phyloP scores from a whole-genome alignment of 2,888 invertebrate species.

The Smittia sp. region DNA sequence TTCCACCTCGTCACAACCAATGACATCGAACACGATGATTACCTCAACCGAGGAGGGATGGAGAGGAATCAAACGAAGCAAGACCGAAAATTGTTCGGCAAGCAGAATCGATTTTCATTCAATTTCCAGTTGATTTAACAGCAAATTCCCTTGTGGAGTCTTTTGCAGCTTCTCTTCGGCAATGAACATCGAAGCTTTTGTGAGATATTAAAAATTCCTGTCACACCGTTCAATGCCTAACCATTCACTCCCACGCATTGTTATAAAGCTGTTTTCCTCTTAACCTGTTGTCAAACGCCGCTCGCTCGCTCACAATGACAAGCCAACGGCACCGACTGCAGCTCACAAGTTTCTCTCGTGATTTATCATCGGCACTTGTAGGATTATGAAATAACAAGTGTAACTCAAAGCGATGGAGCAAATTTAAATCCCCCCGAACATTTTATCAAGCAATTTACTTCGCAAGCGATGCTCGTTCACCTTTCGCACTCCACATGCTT shows the following conservation, averaged over 20 bases:
- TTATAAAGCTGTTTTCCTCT: slow-evolving; percentile 12
- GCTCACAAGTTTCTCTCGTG: neutral
- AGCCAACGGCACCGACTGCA: neutral
- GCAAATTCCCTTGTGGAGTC: slow-evolving; percentile 26
- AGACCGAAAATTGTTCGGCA: slow-evolving; percentile 16
- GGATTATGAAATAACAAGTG: slow-evolving; percentile 39
- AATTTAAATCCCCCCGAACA: slow-evolving; percentile 30
- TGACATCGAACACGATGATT: slow-evolving; percentile 37
- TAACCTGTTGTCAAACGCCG: slow-evolving; percentile 35
- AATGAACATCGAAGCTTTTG: slow-evolving; percentile 5
- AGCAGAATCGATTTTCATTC: slow-evolving; percentile 36
- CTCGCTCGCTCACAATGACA: neutral
- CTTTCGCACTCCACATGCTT: slow-evolving; percentile 32
- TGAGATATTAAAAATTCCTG: slow-evolving; percentile 31
- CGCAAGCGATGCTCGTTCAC: slow-evolving; percentile 4
- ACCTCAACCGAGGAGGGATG: slow-evolving; percentile 23
- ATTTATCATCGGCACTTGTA: slow-evolving; percentile 22
- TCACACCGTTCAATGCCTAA: neutral
- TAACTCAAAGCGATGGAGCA: slow-evolving; percentile 31
- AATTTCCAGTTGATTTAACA: slow-evolving; percentile 40
- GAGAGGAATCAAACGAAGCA: slow-evolving; percentile 26
- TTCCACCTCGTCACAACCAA: slow-evolving; percentile 40
- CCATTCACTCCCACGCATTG: slow-evolving; percentile 7
- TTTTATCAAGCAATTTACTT: slow-evolving; percentile 36
- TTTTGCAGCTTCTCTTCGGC: neutral